Conservation (phyloP, 2,113 vertebrate genomes). For the Podilymbus podiceps region DNA sequence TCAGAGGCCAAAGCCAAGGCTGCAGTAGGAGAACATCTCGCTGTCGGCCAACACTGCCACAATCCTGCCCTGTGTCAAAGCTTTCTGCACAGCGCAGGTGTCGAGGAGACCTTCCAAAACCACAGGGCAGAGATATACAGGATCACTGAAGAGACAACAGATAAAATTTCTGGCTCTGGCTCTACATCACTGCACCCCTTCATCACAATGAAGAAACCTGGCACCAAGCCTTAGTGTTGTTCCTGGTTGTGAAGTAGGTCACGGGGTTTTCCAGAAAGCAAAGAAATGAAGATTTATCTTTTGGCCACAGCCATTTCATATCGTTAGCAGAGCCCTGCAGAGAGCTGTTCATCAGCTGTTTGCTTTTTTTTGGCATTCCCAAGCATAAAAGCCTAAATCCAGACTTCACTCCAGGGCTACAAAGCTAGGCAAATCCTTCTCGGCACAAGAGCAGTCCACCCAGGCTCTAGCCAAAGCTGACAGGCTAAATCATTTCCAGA, state of each 20-base stretch:
- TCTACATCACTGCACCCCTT: fast-evolving
- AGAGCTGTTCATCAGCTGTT: neutral
- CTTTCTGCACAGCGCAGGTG: neutral
- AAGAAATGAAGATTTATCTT: neutral
- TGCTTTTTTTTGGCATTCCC: neutral
- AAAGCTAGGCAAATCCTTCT: neutral
- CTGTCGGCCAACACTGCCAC: neutral
- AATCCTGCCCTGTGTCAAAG: neutral
- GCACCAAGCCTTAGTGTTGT: neutral
- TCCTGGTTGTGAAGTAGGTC: neutral
- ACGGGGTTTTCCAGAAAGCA: neutral
- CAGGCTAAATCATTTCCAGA: neutral
- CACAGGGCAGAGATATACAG: neutral
- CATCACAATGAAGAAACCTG: neutral
- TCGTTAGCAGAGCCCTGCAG: neutral
- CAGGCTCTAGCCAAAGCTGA: neutral
- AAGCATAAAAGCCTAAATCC: neutral
- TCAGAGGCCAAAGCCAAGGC: neutral
- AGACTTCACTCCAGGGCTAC: neutral
- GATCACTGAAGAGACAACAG: neutral
- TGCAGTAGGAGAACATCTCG: neutral
- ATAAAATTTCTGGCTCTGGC: neutral
- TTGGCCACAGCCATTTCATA: neutral
- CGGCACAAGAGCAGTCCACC: neutral
- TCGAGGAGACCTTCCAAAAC: neutral